Conservation (phyloP, 2,113 vertebrate species). For the Acrocephalus kingi region DNA sequence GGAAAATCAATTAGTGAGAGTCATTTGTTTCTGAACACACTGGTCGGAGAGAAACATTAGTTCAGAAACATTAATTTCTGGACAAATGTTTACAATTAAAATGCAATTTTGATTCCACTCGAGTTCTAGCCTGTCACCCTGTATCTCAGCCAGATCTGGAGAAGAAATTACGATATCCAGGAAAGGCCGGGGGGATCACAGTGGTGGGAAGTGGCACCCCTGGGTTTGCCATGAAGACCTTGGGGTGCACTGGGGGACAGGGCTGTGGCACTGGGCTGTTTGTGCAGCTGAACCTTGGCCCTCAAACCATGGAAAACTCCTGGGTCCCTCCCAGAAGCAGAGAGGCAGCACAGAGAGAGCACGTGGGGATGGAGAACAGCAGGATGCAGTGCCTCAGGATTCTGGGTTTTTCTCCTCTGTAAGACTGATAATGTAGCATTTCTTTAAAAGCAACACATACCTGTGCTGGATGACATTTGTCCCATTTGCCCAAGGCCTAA, state of each 20-base stretch:
- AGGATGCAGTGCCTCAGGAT: too few relatives aligned
- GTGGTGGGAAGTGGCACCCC: fast-evolving
- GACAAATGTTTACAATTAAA: constrained; percentile 68
- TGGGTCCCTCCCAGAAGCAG: not conserved
- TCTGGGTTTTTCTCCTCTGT: too few relatives aligned
- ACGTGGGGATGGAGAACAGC: not conserved
- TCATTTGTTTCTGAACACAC: constrained; percentile 24
- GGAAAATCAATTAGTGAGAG: constrained; percentile 33
- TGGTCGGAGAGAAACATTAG: constrained; percentile 46
- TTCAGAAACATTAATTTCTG: constrained; percentile 72
- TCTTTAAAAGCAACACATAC: not conserved
- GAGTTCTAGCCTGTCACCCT: not conserved
- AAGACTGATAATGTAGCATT: not conserved
- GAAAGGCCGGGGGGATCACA: not conserved
- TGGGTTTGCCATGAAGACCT: fast-evolving
- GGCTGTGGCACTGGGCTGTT: not conserved
- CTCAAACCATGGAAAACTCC: not conserved
- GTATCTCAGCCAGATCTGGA: not conserved
- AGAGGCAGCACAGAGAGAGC: not conserved
- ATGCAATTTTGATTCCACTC: constrained; percentile 52
- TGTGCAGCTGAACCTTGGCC: not conserved
- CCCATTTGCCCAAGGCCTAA: not conserved
- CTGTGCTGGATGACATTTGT: not conserved
- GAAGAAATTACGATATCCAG: not conserved
- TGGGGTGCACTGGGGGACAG: not conserved